Conservation (phyloP, 35 echinoderm and acorn worm species). For the Diadema setosum region DNA sequence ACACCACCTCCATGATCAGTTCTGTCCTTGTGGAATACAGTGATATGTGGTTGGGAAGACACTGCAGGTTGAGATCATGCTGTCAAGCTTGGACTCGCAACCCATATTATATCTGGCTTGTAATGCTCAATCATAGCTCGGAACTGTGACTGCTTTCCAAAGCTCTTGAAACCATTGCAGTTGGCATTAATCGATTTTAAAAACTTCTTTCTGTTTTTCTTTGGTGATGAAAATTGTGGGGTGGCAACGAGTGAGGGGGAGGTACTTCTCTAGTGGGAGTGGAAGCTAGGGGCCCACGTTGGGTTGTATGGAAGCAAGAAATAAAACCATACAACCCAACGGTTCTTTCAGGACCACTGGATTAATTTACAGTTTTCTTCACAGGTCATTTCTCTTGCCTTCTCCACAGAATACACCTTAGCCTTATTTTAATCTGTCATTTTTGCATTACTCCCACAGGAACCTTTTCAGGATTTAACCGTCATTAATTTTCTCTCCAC, state of each 20-base stretch:
- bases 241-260: not conserved
- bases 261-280: not conserved
- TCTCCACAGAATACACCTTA: too few species aligned
- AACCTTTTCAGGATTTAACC: too few species aligned
- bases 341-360: too few species aligned
- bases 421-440: too few species aligned
- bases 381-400: too few species aligned
- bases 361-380: too few species aligned
- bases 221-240: not conserved
- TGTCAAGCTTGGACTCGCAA: slow-evolving; percentile 8
- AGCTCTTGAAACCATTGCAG: not conserved
- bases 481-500: too few species aligned
- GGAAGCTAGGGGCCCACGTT: too few species aligned
- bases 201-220: not conserved
- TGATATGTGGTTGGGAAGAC: not conserved
- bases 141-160: not conserved
- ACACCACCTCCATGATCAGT: not conserved
- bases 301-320: too few species aligned
- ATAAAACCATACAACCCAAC: too few species aligned
- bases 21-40: slow-evolving; percentile 6
- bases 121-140: not conserved
- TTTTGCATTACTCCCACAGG: too few species aligned
- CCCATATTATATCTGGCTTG: slow-evolving; percentile 1
- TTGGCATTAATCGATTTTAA: not conserved
- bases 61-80: not conserved